These are phyloP conservation scores for Ceratina australensis DNA, from an alignment of 1,140 invertebrate species.

Conservation along the genomic window DNA sequence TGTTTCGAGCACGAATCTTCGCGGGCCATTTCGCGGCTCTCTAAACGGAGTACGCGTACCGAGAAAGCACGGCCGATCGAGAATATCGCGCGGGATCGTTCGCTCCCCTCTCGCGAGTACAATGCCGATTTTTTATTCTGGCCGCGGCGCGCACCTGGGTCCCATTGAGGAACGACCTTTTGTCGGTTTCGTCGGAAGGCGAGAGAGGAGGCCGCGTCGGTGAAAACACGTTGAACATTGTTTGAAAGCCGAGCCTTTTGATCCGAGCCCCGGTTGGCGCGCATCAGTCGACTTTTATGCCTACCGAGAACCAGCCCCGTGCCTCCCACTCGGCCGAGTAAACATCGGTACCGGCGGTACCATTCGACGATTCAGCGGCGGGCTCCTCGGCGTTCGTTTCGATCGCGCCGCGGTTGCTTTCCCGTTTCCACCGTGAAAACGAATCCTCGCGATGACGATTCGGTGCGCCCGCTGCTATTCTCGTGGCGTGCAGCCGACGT, in stretches of 20 bases:
- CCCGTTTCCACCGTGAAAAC: not conserved
- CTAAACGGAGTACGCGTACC: constrained; percentile 20
- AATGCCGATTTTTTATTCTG: not conserved
- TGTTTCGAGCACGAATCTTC: constrained; percentile 66
- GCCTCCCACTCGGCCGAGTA: constrained; percentile 53
- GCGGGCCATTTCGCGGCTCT: constrained; percentile 50
- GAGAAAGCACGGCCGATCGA: constrained; percentile 9
- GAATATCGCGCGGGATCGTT: not conserved
- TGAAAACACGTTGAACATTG: constrained; percentile 70
- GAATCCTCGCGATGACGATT: not conserved
- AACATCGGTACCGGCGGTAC: constrained; percentile 59
- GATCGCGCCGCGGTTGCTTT: constrained; percentile 5
- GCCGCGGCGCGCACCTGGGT: constrained; percentile 11
- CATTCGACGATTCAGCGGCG: constrained; percentile 62
- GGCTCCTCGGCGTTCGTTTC: constrained; percentile 51
- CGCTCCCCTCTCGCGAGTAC: not conserved
- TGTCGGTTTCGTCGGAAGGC: constrained; percentile 30
- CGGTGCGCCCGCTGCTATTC: not conserved
- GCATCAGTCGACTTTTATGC: constrained; percentile 74
- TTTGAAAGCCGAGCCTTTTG: constrained; percentile 78
- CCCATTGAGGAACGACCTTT: constrained; percentile 42
- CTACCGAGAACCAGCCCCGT: constrained; percentile 66
- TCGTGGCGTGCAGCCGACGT: constrained; percentile 21
- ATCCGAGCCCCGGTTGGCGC: constrained; percentile 72
- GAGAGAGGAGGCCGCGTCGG: constrained; percentile 2